These are phyloP conservation scores for Poeciliopsis prolifica DNA, from an alignment of 2,113 vertebrate species.

Conservation along the genomic window DNA sequence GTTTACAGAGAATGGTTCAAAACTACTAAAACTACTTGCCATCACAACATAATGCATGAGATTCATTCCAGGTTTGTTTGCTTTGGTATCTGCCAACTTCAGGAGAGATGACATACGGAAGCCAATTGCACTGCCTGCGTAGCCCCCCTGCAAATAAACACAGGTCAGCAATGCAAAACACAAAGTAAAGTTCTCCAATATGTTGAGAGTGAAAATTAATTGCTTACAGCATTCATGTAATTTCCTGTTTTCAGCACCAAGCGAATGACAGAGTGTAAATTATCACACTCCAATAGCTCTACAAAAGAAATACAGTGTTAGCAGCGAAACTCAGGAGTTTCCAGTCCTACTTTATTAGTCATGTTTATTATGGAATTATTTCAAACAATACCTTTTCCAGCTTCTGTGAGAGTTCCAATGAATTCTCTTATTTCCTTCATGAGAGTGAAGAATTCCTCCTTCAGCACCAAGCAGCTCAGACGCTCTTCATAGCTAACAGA, in stretches of 20 bases:
- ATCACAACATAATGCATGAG: slow-evolving; percentile 86
- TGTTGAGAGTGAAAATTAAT: neutral
- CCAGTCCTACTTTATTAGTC: neutral
- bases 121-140: slow-evolving; percentile 81
- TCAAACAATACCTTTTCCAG: slow-evolving; percentile 73
- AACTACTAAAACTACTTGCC: slow-evolving; percentile 57
- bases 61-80: slow-evolving; percentile 85
- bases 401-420: slow-evolving; percentile 73
- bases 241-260: slow-evolving; percentile 85
- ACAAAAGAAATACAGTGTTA: slow-evolving; percentile 18
- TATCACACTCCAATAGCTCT: slow-evolving; percentile 82
- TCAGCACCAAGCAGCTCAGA: slow-evolving; percentile 79
- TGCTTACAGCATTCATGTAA: slow-evolving; percentile 85
- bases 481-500: slow-evolving; percentile 77
- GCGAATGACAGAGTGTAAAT: slow-evolving; percentile 82
- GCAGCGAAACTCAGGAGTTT: neutral
- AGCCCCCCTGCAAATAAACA: slow-evolving; percentile 72
- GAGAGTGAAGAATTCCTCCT: slow-evolving; percentile 82
- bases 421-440: slow-evolving; percentile 73
- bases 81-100: slow-evolving; percentile 82
- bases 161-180: slow-evolving; percentile 13
- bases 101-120: slow-evolving; percentile 82
- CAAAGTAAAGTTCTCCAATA: neutral
- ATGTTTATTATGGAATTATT: neutral
- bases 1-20: too few species aligned